phyloP scores from a whole-genome alignment of 2,113 vertebrate genomes.

The Ictalurus punctatus region DNA sequence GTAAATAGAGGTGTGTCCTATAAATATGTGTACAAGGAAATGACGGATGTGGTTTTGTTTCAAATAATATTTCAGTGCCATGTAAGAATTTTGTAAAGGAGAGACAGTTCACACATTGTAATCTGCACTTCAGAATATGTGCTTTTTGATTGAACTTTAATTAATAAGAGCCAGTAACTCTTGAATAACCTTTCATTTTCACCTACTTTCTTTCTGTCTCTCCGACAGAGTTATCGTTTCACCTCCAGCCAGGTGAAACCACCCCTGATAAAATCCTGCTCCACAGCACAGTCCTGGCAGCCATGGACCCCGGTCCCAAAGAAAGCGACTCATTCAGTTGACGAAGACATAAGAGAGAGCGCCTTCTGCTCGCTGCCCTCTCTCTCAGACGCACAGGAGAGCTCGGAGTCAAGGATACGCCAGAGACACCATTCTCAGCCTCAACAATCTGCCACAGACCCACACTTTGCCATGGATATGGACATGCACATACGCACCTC shows the following conservation, averaged over 20 bases:
- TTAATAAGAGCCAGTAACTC: not conserved
- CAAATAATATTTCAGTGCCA: not conserved
- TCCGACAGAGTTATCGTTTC: slow-evolving; percentile 4
- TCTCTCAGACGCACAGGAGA: slow-evolving; percentile 56
- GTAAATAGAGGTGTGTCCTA: not conserved
- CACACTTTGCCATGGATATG: slow-evolving; percentile 67
- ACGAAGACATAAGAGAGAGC: slow-evolving; percentile 60
- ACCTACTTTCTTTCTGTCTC: not conserved
- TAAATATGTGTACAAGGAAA: not conserved
- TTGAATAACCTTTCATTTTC: not conserved
- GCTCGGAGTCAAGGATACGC: slow-evolving; percentile 57
- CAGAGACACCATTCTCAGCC: slow-evolving; percentile 76
- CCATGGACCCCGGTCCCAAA: slow-evolving; percentile 75
- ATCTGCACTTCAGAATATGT: not conserved
- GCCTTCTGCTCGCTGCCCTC: slow-evolving; percentile 65
- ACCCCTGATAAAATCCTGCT: slow-evolving; percentile 69
- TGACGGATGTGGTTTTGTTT: not conserved
- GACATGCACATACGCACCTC: slow-evolving; percentile 73
- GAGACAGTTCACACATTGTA: not conserved
- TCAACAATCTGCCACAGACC: slow-evolving; percentile 60
- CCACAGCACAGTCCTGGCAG: slow-evolving; percentile 76
- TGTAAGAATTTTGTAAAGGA: not conserved
- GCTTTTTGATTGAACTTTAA: not conserved
- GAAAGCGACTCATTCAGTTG: slow-evolving; percentile 50
- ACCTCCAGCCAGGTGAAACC: slow-evolving; percentile 57